Evolutionary conservation across 2,113 vertebrate species (phyloP), one percentile per base, ranked within the genome.

Genomic region (Ammodramus savannarum): DNA sequence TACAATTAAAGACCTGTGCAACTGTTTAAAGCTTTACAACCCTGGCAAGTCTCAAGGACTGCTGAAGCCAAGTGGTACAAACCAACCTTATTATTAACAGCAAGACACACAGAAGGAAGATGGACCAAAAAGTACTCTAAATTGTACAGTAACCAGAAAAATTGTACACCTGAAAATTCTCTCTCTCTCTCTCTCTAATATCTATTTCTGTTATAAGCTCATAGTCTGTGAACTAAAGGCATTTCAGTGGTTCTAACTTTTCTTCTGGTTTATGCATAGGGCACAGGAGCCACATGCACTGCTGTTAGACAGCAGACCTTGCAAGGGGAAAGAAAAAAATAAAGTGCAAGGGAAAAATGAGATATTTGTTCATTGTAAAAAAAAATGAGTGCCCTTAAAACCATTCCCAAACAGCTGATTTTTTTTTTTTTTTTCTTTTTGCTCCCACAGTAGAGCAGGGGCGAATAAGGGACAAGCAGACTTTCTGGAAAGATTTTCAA

Each of bases 21-120:
- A 98, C 98, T 98, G 98, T 98, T 99, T 99, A 98, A 98, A 98
- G 98, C 98, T 98, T 97, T 98, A 98, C 97, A 97, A 97, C 97
- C 97, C 98, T 92, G 87, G 97, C 52, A 61, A 98, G 97, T 98
- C 98, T 97, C 97, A 83, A 97, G 97, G 93, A 98, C 95, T 98
- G 98, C 98, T 97, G 96, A 98, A 98, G 96, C 97, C 98, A 98
- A 98, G 97, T 87, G 87, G 90, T 95, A 97, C 93, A 93, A 95
- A 91, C 46, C n/a, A 83, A 34, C 22, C 32, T 57, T 67, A 17
- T 68, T 77, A 90, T 89, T 89, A 96, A 85, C 27, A 23, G 5
- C 29, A 71, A 80, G 20, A 15, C 22, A 63, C 14, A 15, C 13
- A 63, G 54, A 54, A 63, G 16, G 36, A 80, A 89, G 39, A 57